Percentiles rank a stretch among this genome's conserved stretches.
Evolutionary conservation across 2,113 vertebrate genomes (phyloP).

Genomic region (Sinocyclocheilus anophthalmus): DNA sequence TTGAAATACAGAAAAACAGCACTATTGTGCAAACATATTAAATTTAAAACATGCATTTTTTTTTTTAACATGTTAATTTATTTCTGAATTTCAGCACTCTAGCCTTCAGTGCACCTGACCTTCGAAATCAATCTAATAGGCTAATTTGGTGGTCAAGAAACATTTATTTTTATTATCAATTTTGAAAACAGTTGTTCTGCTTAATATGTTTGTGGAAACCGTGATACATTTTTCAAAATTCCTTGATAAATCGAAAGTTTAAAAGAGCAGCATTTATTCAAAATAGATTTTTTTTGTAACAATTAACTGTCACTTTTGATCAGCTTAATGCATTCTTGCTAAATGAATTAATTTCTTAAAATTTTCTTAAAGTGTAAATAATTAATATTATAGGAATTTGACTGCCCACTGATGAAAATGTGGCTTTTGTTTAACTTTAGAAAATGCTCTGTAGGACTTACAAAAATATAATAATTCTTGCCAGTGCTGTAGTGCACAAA

Average conservation of each 20-base stretch:
- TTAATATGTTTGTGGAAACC: background rate
- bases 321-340: background rate
- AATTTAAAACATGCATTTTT: no score
- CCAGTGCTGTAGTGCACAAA: conserved; percentile 1
- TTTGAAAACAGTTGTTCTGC: background rate
- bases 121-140: background rate
- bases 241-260: background rate
- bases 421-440: background rate
- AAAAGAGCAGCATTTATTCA: background rate
- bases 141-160: background rate
- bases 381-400: background rate
- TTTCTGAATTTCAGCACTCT: background rate
- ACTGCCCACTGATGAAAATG: background rate
- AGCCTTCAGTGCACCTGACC: background rate
- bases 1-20: background rate
- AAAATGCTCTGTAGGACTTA: background rate
- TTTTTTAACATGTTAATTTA: background rate
- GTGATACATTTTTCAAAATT: background rate
- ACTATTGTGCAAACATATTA: no score
- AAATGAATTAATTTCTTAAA: background rate
- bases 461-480: background rate
- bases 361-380: background rate
- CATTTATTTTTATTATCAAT: background rate
- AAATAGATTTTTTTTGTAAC: background rate
- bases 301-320: background rate